Evolutionary conservation across 2,113 vertebrate species (phyloP), one percentile per base, ranked within the genome.

Genomic region (Anarhynchus alexandrinus): DNA sequence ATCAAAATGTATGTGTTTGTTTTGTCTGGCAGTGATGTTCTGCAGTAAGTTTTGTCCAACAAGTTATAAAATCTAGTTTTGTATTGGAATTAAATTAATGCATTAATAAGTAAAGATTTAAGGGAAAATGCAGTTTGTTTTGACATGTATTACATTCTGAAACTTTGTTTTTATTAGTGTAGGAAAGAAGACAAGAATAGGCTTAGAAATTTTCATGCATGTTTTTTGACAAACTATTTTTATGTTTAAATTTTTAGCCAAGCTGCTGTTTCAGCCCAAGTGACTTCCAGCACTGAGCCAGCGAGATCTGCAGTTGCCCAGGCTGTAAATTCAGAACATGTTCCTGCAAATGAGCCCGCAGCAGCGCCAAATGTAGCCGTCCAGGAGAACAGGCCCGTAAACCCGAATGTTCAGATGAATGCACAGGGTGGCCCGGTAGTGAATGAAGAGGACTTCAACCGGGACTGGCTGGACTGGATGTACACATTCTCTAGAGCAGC

Each of bases 381-480:
- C 30, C 99, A 97, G 10, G 98, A 99, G 65, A 99, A 99, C 94
- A 98, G 96, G 29, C 98, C 99, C 49, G 65, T 98, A n/a, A 99
- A 99, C 81, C 98, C 98, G 15, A 99, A 99, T 30, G 98, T 99
- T 67, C 99, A 99, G 94, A 98, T 99, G 98, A 99, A 99, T n/a
- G 98, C 98, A 2, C 98, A 98, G 86, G 98, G 98, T 11, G 99
- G 99, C 5, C 98, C 99, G 0, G 98, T 99, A 82, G 85, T 99
- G 19, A 99, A 99, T 4, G 99, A 99, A 7, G 99, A 99, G 16
- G 99, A 99, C 96, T 98, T 99, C 96, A 99, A 99, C 95, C 98
- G 98, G 5, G 99, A 99, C 97, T 99, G 99, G 99, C 98, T 99
- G 73, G 99, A 99, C 98, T 99, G 99, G 99, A 97, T 99, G 97